These are phyloP conservation scores for Apoda limacodes DNA, from an alignment of 2,888 invertebrate species.

Conservation along the genomic window DNA sequence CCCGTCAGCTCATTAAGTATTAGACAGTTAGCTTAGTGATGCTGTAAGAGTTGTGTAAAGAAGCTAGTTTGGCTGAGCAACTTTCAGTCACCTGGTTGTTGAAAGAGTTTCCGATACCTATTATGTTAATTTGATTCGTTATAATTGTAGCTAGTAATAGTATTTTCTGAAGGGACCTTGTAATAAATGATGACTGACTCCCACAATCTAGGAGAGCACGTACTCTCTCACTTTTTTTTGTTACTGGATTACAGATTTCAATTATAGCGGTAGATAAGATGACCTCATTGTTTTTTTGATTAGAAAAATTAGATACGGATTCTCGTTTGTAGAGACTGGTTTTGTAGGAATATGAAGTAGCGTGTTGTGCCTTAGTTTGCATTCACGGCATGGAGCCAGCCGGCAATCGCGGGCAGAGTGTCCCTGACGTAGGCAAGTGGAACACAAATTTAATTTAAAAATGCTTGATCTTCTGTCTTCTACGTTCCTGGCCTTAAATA, in stretches of 20 bases:
- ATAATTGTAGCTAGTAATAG: constrained; percentile 7
- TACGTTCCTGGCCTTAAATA: constrained; percentile 12
- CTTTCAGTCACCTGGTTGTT: constrained; percentile 11
- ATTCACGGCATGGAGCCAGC: constrained; percentile 13
- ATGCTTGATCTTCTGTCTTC: constrained; percentile 9
- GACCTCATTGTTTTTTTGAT: constrained; percentile 4
- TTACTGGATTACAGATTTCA: constrained; percentile 11
- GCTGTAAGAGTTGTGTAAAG: constrained; percentile 7
- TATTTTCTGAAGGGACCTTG: constrained; percentile 4
- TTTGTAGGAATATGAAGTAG: constrained; percentile 10
- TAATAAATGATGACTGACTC: constrained; percentile 15
- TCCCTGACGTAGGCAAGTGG: constrained; percentile 16
- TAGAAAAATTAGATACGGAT: neutral
- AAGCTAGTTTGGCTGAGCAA: constrained; percentile 8
- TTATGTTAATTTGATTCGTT: constrained; percentile 10
- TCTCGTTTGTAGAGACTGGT: neutral
- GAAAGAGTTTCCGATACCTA: constrained; percentile 17
- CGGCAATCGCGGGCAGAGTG: constrained; percentile 11
- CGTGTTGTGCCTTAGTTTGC: constrained; percentile 13
- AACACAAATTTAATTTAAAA: constrained; percentile 14
- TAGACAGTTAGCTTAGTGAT: constrained; percentile 1
- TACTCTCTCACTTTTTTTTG: constrained; percentile 5
- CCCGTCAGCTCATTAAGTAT: constrained; percentile 15
- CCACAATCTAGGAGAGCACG: constrained; percentile 16
- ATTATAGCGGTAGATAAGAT: constrained; percentile 15